Base-by-base conservation (phyloP, 2,113 vertebrate species). In the Lepidothrix coronata region DNA sequence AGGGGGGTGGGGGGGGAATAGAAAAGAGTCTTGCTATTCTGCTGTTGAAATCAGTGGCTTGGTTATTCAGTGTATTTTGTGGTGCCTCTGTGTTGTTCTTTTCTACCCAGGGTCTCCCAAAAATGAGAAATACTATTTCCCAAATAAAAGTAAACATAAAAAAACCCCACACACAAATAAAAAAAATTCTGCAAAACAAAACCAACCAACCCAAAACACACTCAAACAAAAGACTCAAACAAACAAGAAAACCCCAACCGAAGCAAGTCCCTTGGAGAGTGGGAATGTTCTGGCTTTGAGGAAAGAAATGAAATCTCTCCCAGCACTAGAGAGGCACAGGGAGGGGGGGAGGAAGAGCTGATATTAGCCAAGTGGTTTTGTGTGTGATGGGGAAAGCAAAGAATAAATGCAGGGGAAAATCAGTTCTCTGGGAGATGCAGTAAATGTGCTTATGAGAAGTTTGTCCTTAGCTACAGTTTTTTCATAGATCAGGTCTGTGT, bases 281-380 rank as follows among this genome's bases (percentile, higher is more conserved):
- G 41, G 17, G 83, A 44, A 9, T 57, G 19, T 73, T 58, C 43
- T 79, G 27, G 4, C 55, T 81, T 88, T 30, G 49, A 23, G 30
- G 20, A 67, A 63, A 9, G 30, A 85, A 28, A 14, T 3, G 2
- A 41, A 13, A 33, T 75, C 2, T 86, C 25, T 71, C n/a, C 48
- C 14, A 59, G 21, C 6, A 4, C 13, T 30, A 1, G 14, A 82
- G 35, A 58, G 1, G 1, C 7, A 30, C 3, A 1, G 8, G 15
- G 46, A 59, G 35, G 11, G 12, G 9, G 30, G 4, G 13, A 65
- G 21, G 68, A 46, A 51, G 22, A 31, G 30, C 10, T 48, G 51
- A 2, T 48, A 11, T 10, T 24, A 52, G 49, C 39, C 12, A 20
- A 12, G n/a, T 35, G 19, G 30, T 12, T 72, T 55, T 80, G 18